Evolutionary conservation across 2,113 vertebrate genomes (phyloP).

Genomic region (Phocoena sinus): DNA sequence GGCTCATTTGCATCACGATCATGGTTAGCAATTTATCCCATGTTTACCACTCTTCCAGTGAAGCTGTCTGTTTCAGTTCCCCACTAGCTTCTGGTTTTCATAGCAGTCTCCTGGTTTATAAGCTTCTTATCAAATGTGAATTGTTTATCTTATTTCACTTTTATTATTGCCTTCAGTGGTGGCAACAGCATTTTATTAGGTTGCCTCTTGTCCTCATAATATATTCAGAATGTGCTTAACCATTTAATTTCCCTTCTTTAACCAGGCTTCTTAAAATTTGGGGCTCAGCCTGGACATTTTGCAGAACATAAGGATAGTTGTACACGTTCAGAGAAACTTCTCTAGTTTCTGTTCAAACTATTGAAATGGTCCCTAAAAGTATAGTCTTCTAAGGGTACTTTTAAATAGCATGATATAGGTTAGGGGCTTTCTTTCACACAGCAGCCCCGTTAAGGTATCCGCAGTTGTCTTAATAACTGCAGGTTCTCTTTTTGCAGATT

Average conservation of each 20-base stretch:
- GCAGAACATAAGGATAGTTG: background rate
- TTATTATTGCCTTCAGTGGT: slow-evolving; percentile 38
- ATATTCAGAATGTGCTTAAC: slow-evolving; percentile 41
- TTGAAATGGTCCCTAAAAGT: background rate
- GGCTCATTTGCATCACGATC: slow-evolving; percentile 63
- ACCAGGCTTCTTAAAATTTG: slow-evolving; percentile 22
- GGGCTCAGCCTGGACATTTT: background rate
- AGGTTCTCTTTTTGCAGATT: slow-evolving; percentile 33
- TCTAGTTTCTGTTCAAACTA: background rate
- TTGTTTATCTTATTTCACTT: slow-evolving; percentile 63
- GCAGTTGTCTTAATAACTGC: slow-evolving; percentile 13
- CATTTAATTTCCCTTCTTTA: slow-evolving; percentile 45
- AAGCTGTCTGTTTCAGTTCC: slow-evolving; percentile 65
- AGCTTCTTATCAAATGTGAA: slow-evolving; percentile 57
- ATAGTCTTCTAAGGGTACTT: background rate
- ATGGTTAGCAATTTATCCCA: slow-evolving; percentile 63
- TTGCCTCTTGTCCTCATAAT: slow-evolving; percentile 30
- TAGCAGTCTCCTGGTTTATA: slow-evolving; percentile 60
- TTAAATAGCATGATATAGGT: slow-evolving; percentile 3
- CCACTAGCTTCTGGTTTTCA: slow-evolving; percentile 59
- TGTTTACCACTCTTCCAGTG: slow-evolving; percentile 66
- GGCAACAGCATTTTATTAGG: slow-evolving; percentile 47
- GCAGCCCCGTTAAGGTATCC: background rate
- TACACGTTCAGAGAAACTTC: background rate
- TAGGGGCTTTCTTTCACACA: background rate